Evolutionary conservation across 2,888 invertebrate species (phyloP), one percentile per base, ranked within the genome.

Genomic region (Dyspetes luteomarginatus): DNA sequence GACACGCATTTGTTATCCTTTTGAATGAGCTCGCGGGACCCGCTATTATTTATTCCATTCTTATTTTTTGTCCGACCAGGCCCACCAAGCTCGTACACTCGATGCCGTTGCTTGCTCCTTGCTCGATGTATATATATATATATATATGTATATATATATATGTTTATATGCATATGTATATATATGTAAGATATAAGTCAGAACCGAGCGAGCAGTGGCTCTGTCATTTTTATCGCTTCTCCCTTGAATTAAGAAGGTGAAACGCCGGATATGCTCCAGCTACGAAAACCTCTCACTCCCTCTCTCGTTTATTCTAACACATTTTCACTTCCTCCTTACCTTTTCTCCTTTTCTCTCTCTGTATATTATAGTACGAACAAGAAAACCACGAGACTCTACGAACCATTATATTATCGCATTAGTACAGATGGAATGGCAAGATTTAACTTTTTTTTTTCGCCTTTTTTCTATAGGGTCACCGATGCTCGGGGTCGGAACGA

Each of bases 161-260:
- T 12, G 52, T 36, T n/a, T 30, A 30, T 88, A 87, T 89, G 88
- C 88, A 87, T 45, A 5, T 52, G n/a, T 24, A 24, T 24, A 24
- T 12, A 24, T 67, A 55, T 89, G 90, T 89, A 88, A 90, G 91
- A 90, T 90, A 91, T 91, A 91, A 91, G 91, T 91, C 91, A 91
- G 89, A n/a, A 85, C 77, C 86, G 86, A 86, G 87, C 88, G 90
- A 90, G 91, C 89, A 88, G 90, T 91, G 91, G 88, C 89, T 89
- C 88, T 91, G 91, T 91, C 91, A 91, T 91, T 91, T 91, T 91
- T 91, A 91, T 91, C 90, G 90, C 90, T 89, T 89, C 89, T 87
- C 87, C 85, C 85, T 88, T 91, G 91, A 91, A 91, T 91, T 91
- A 91, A 91, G 91, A 91, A 91, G 91, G 90, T 89, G 89, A 89